These are phyloP conservation scores for Actenoides lindsayi DNA, from an alignment of 2,113 vertebrate species.

Conservation along the genomic window DNA sequence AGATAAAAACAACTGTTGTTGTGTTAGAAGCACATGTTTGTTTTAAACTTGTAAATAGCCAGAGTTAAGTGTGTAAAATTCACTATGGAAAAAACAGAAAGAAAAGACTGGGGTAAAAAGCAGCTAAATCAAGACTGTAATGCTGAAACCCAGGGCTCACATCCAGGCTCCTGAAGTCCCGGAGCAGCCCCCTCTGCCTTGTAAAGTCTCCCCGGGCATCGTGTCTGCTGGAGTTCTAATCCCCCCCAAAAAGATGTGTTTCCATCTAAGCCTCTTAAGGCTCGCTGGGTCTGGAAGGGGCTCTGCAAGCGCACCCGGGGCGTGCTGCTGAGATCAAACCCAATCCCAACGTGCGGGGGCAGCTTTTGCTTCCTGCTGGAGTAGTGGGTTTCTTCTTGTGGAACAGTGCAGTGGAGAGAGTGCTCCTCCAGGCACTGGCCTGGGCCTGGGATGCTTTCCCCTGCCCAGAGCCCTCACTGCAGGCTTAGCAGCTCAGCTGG, in stretches of 20 bases:
- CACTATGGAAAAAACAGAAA: background rate
- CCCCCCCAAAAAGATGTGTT: background rate
- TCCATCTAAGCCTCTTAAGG: background rate
- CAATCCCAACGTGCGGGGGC: rapidly evolving
- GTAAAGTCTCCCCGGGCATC: rapidly evolving
- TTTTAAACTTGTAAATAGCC: background rate
- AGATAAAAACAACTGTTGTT: background rate
- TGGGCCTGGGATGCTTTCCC: background rate
- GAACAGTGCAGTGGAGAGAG: background rate
- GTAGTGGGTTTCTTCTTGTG: background rate
- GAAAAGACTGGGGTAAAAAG: background rate
- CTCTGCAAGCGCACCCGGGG: rapidly evolving
- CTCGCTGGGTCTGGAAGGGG: background rate
- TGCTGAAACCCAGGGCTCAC: background rate
- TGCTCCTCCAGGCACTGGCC: background rate
- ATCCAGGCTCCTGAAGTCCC: background rate
- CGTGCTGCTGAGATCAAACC: background rate
- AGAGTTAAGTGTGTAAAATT: background rate
- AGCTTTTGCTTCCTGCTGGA: background rate
- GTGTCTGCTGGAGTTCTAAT: background rate
- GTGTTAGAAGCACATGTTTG: rapidly evolving
- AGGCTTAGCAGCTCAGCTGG: constrained; percentile 17
- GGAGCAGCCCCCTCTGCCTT: background rate
- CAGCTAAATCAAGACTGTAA: background rate
- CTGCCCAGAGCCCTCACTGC: background rate